A percentile compares a stretch with the other conserved stretches of the same genome.
phyloP scores from a whole-genome alignment of 2,888 invertebrate genomes.

The Penaeus monodon region DNA sequence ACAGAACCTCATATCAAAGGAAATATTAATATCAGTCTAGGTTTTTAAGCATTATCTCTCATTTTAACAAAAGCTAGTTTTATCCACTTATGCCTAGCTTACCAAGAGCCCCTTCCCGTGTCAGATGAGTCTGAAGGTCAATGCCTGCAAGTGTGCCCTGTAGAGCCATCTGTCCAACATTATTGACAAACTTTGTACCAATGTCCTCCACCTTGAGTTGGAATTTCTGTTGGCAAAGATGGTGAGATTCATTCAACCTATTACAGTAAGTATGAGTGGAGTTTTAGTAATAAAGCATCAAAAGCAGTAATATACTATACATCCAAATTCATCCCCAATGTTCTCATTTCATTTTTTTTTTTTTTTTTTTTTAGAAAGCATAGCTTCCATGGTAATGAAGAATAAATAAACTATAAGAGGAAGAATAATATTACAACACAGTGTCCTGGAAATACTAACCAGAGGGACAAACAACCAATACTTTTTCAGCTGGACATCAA shows the following conservation, averaged over 20 bases:
- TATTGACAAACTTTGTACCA: slow-evolving; percentile 49
- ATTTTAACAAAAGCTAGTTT: background rate
- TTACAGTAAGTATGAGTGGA: background rate
- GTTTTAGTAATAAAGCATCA: background rate
- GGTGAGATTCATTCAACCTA: too few species aligned
- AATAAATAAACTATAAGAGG: background rate
- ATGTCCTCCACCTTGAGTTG: slow-evolving; percentile 53
- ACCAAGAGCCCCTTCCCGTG: slow-evolving; percentile 59
- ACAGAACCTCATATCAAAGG: too few species aligned
- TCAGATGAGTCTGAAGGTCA: slow-evolving; percentile 60
- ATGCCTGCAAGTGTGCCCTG: slow-evolving; percentile 48
- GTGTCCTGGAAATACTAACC: slow-evolving; percentile 37
- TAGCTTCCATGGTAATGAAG: too few species aligned
- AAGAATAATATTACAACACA: background rate
- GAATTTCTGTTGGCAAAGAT: slow-evolving; percentile 39
- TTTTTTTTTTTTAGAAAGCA: too few species aligned
- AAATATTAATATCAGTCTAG: background rate
- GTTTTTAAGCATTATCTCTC: background rate
- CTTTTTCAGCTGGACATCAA: slow-evolving; percentile 31
- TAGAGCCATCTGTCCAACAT: slow-evolving; percentile 43
- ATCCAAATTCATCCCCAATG: too few species aligned
- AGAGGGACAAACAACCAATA: slow-evolving; percentile 63
- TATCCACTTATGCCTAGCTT: background rate
- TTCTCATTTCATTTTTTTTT: too few species aligned
- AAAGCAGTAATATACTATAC: too few species aligned